Evolutionary conservation across 2,888 invertebrate genomes (phyloP), one percentile per base, ranked within the genome.

Genomic region (Pasiphila rectangulata): DNA sequence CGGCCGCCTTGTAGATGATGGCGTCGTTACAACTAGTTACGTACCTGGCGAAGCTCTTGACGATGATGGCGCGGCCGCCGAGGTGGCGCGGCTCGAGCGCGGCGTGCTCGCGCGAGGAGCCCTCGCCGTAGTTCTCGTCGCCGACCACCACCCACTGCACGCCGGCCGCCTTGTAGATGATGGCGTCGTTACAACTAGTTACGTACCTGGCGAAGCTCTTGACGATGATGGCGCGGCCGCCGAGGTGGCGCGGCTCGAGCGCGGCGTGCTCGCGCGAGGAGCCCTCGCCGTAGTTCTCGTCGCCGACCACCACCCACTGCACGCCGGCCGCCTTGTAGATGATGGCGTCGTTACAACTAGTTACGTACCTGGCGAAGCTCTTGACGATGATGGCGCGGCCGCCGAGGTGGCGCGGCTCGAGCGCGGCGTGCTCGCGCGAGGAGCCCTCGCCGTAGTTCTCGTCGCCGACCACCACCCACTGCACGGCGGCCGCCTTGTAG

Each of bases 371-470:
- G 30, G 99, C 99, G 82, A 99, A 99, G 37, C 98, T 98, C 89
- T 99, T 99, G 59, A 98, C 98, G 76, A 99, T 99, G 75, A 99
- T 98, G 56, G 99, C 99, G 24, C 97, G 90, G 0, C 98, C 99
- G 32, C 96, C 96, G 34, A 96, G 90, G 78, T 99, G 99, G 44
- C 99, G 89, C 0, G 99, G 99, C 84, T 99, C 99, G 30, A 99
- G 90, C 46, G 99, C 99, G 59, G 99, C 99, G 89, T 99, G 99
- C 87, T 99, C 99, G 79, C 99, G 92, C 50, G 94, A 94, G 61
- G 95, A 95, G 55, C 97, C 97, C 86, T 97, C 97, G 46, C 96
- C 95, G 92, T 95, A 94, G 90, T 95, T 95, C 69, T 95, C 95
- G 72, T 95, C 95, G 9, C 95, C 95, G 17, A 95, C 87, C 0